Evolutionary conservation across 2,113 vertebrate species (phyloP).

Genomic region (Odocoileus virginianus): DNA sequence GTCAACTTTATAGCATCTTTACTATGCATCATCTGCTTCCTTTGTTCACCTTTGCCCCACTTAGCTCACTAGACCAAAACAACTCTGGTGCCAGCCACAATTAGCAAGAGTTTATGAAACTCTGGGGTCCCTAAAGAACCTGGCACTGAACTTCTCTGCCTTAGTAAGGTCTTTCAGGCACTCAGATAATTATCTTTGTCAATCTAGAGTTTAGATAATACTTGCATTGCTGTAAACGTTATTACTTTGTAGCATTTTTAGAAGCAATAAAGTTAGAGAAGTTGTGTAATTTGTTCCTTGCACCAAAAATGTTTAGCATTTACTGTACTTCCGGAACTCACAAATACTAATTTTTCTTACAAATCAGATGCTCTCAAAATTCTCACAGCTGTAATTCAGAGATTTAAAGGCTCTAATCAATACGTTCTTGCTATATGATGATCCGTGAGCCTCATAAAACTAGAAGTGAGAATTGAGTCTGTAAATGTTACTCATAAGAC

Average conservation of each 20-base stretch:
- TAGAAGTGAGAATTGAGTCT: background rate
- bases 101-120: background rate
- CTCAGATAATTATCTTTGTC: background rate
- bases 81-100: background rate
- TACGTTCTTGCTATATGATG: background rate
- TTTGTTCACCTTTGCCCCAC: conserved; percentile 33
- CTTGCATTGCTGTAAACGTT: background rate
- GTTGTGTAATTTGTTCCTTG: background rate
- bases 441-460: background rate
- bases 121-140: background rate
- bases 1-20: conserved; percentile 38
- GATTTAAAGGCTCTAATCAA: background rate
- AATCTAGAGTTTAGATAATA: background rate
- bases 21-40: background rate
- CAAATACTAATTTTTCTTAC: background rate
- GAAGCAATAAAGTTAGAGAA: background rate
- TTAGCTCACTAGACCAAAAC: background rate
- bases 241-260: background rate
- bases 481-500: background rate
- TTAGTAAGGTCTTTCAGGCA: background rate
- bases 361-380: background rate
- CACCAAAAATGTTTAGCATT: background rate
- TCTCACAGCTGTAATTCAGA: background rate
- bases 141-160: background rate
- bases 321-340: background rate